Evolutionary conservation across 2,797 vertebrate species (phyloP).

Genomic region (Etheostoma nigrum): DNA sequence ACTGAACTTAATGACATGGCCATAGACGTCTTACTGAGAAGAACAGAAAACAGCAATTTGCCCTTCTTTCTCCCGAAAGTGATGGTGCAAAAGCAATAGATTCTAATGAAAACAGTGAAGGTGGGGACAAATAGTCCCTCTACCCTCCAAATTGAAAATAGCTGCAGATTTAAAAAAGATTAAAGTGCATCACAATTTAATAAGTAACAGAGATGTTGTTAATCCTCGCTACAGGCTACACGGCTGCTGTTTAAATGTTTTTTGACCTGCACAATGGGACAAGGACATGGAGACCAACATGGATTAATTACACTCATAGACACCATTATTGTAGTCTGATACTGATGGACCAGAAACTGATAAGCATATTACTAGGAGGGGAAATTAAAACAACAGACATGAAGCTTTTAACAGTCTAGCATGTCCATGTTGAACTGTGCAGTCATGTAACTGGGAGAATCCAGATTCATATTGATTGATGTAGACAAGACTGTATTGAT

Average conservation of each 20-base stretch:
- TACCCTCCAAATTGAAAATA: constrained; percentile 60
- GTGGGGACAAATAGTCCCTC: constrained; percentile 60
- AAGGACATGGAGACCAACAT: constrained; percentile 24
- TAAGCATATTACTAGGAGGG: neutral
- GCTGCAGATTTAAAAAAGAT: constrained; percentile 72
- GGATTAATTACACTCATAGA: neutral
- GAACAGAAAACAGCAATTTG: constrained; percentile 3
- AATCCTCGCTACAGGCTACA: constrained; percentile 52
- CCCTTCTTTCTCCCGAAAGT: neutral
- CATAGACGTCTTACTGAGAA: neutral
- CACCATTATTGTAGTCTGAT: neutral
- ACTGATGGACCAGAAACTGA: neutral
- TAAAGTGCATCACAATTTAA: constrained; percentile 66
- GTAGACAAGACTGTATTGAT: neutral
- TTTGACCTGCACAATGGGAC: constrained; percentile 35
- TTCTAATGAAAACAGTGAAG: constrained; percentile 31
- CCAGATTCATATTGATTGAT: neutral
- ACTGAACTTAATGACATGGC: neutral
- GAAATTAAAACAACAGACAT: no score
- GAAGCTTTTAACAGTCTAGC: no score
- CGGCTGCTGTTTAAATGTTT: constrained; percentile 31
- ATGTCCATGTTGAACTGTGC: neutral
- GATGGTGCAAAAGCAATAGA: constrained; percentile 20
- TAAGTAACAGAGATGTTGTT: constrained; percentile 63
- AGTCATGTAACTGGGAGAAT: neutral